These are phyloP conservation scores for Nothobranchius furzeri DNA, from an alignment of 2,113 vertebrate species.

Conservation along the genomic window DNA sequence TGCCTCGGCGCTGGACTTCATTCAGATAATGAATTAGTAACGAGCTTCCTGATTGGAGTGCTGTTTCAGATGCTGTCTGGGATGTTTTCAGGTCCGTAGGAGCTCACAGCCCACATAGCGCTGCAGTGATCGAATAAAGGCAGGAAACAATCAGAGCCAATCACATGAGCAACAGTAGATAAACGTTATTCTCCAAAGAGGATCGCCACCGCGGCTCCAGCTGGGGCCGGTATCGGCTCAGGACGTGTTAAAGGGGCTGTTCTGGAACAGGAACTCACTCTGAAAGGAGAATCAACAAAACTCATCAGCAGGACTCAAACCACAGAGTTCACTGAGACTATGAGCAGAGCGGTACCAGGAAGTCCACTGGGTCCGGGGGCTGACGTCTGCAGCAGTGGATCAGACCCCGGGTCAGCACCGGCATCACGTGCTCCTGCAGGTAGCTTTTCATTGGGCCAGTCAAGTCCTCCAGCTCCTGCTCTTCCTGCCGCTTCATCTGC, in stretches of 20 bases:
- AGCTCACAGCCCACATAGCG: constrained; percentile 45
- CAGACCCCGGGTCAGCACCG: constrained; percentile 86
- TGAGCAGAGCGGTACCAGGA: constrained; percentile 74
- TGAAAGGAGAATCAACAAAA: constrained; percentile 52
- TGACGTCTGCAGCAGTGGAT: constrained; percentile 83
- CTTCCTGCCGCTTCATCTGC: constrained; percentile 82
- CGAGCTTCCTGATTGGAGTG: constrained; percentile 61
- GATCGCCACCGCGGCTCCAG: too few species aligned
- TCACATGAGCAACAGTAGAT: constrained; percentile 13
- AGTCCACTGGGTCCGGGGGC: constrained; percentile 88
- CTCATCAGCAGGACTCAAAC: neutral
- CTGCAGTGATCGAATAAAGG: constrained; percentile 39
- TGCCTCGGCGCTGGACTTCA: constrained; percentile 64
- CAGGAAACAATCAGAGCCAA: constrained; percentile 39
- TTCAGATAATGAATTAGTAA: constrained; percentile 74
- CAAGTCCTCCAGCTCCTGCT: constrained; percentile 81
- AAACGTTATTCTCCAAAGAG: neutral
- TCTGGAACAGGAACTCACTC: constrained; percentile 74
- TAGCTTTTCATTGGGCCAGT: constrained; percentile 84
- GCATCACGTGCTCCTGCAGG: constrained; percentile 87
- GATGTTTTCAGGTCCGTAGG: constrained; percentile 60
- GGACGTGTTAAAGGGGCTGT: constrained; percentile 54
- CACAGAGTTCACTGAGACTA: fast-evolving
- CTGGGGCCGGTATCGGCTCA: neutral
- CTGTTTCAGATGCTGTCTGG: constrained; percentile 46